phyloP scores from a whole-genome alignment of 2,797 vertebrate species.

The Phylloscopus collybita region DNA sequence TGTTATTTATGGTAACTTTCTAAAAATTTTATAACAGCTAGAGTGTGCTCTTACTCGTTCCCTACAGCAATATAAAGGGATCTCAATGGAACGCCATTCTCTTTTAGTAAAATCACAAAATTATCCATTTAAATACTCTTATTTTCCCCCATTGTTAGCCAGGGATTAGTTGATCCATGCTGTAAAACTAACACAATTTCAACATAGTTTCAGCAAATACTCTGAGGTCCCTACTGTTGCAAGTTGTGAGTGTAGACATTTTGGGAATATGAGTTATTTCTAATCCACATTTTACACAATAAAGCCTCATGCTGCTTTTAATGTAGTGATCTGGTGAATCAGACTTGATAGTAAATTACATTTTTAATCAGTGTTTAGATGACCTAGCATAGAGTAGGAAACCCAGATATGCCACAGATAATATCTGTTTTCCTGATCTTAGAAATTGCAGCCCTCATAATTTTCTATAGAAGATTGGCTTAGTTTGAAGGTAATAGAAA shows the following conservation, averaged over 20 bases:
- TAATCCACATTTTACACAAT: neutral
- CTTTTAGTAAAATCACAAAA: neutral
- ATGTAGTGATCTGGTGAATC: neutral
- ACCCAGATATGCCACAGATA: neutral
- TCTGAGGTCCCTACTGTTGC: neutral
- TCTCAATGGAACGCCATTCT: neutral
- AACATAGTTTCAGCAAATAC: neutral
- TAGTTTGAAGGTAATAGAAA: constrained; percentile 38
- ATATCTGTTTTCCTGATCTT: constrained; percentile 57
- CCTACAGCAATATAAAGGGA: neutral
- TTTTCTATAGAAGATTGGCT: constrained; percentile 53
- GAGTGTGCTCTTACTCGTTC: neutral
- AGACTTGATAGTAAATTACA: constrained; percentile 46
- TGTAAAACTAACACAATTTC: neutral
- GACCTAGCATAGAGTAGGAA: neutral
- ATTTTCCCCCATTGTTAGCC: neutral
- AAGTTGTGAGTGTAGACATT: neutral
- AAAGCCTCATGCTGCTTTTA: neutral
- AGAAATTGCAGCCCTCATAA: constrained; percentile 43
- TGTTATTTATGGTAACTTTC: neutral
- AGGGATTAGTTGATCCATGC: neutral
- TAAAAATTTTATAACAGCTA: neutral
- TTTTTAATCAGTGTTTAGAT: constrained; percentile 57
- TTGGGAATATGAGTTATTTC: neutral
- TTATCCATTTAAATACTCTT: neutral